These are phyloP conservation scores for Himalopsyche japonica DNA, from an alignment of 2,888 invertebrate species.

Conservation along the genomic window DNA sequence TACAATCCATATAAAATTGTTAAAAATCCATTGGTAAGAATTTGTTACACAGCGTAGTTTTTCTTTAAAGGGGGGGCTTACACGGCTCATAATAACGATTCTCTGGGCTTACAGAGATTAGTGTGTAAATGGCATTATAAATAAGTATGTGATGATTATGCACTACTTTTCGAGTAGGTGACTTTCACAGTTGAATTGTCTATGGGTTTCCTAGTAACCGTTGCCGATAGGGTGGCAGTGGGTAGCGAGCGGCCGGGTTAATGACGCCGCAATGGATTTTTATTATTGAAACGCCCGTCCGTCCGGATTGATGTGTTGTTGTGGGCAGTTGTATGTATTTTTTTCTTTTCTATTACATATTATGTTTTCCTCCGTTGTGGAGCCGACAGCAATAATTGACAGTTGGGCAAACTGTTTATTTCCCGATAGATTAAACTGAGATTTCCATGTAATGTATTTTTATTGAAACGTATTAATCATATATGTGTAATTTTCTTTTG, in stretches of 20 bases:
- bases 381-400: not conserved
- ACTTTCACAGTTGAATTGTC: not conserved
- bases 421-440: not conserved
- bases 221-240: not conserved
- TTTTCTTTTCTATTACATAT: not conserved
- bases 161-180: no score
- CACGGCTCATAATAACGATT: no score
- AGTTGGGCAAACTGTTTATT: not conserved
- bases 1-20: no score
- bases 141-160: no score
- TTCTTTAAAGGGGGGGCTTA: no score
- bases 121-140: no score
- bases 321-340: not conserved
- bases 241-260: not conserved
- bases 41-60: no score
- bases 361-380: not conserved
- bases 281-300: not conserved
- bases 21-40: no score
- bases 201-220: not conserved
- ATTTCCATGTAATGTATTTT: not conserved
- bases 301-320: not conserved
- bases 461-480: not conserved
- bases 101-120: no score
- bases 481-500: not conserved
- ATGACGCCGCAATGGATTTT: conserved; percentile 1